Evolutionary conservation across 2,888 invertebrate genomes (phyloP).

Genomic region (Torymus aiolomorphi): DNA sequence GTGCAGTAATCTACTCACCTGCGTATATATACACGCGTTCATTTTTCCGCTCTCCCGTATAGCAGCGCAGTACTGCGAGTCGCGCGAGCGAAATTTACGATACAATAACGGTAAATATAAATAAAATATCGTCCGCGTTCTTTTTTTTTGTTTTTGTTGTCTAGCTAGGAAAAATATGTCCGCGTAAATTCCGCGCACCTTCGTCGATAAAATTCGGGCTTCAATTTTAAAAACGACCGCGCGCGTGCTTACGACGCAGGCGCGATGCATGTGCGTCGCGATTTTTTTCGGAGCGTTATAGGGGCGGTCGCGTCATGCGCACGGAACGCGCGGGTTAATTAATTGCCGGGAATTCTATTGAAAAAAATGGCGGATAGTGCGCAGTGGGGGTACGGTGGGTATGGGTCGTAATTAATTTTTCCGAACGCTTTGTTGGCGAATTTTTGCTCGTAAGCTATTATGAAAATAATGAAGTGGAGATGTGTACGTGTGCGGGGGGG

Average conservation of each 20-base stretch:
- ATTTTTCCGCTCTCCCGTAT: too few relatives aligned
- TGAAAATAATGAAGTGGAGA: too few relatives aligned
- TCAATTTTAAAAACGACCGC: constrained; percentile 38
- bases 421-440: too few relatives aligned
- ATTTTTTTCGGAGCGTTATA: constrained; percentile 7
- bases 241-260: constrained; percentile 46
- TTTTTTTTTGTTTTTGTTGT: not conserved
- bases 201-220: constrained; percentile 51
- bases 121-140: constrained; percentile 22
- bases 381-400: not conserved
- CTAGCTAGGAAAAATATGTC: constrained; percentile 19
- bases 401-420: too few relatives aligned
- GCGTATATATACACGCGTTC: too few relatives aligned
- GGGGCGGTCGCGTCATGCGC: constrained; percentile 36
- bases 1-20: too few relatives aligned
- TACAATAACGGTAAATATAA: constrained; percentile 31
- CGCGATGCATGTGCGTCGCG: constrained; percentile 23
- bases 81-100: constrained; percentile 15
- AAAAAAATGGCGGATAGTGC: not conserved
- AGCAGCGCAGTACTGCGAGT: too few relatives aligned
- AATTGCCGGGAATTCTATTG: constrained; percentile 31
- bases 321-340: constrained; percentile 43
- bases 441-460: too few relatives aligned
- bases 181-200: constrained; percentile 35
- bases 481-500: too few relatives aligned